Evolutionary conservation across 2,888 invertebrate genomes (phyloP), one percentile per base, ranked within the genome.

Genomic region (Lithophane leautieri): DNA sequence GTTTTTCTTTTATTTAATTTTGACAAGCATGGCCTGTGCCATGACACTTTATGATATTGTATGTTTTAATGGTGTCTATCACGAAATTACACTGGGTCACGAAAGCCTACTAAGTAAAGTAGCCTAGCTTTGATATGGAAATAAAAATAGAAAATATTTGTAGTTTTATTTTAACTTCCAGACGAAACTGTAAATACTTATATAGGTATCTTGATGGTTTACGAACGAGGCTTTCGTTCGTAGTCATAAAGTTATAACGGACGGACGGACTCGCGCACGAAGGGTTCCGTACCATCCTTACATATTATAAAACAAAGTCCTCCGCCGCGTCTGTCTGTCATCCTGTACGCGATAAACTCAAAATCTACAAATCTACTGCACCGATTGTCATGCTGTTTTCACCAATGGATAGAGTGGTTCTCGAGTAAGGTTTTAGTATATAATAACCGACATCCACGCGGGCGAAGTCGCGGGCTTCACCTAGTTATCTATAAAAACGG

Each of bases 41-140:
- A 34, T 81, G 50, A 78, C 67, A 82, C 4, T 79, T 58, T 69
- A 68, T 54, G 52, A 68, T 28, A 65, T 54, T 69, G 28, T 68
- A n/a, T n/a, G 16, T 63, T 69, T 58, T 54, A 65, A 76, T 66
- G 42, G 65, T 73, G 47, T 66, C 78, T 78, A 22, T 47, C 14
- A 34, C 14, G 34, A 66, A 76, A 76, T 61, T 66, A 22, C 50
- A 14, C 34, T 6, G n/a, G 16, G 28, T 65, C 79, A 79, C 83
- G 79, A 82, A 34, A 65, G 47, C 65, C 34, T 67, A 52, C 19
- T 2, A 14, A 8, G 28, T 58, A 58, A 14, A 8, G 25, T 58
- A 58, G 12, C 50, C 34, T 12, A n/a, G 42, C 7, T 54, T 60
- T 60, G 14, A 28, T 44, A 12, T 60, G 9, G 14, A 14, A 34